These are phyloP conservation scores for Eupithecia dodoneata DNA, from an alignment of 2,888 invertebrate species.

Conservation along the genomic window DNA sequence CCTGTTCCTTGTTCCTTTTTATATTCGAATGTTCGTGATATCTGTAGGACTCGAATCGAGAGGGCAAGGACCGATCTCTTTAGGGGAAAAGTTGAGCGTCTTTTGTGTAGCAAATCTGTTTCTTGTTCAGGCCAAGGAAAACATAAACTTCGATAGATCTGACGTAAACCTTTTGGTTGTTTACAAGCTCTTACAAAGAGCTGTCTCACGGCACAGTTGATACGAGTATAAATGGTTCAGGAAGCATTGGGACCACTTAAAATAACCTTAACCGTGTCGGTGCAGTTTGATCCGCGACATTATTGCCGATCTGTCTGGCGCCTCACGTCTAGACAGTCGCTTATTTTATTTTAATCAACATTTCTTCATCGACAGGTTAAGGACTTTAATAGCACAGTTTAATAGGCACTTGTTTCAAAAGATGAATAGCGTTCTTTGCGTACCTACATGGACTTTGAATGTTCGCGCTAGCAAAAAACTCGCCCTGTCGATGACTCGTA, in stretches of 20 bases:
- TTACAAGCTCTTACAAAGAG: constrained; percentile 22
- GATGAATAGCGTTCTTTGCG: constrained; percentile 31
- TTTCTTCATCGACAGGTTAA: constrained; percentile 46
- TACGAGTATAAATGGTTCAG: constrained; percentile 52
- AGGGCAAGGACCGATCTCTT: background rate
- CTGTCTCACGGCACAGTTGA: constrained; percentile 40
- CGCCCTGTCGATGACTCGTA: constrained; percentile 36
- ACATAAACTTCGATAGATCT: constrained; percentile 3
- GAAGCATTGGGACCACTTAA: constrained; percentile 59
- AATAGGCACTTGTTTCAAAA: constrained; percentile 43
- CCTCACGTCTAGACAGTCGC: constrained; percentile 58
- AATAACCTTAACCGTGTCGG: constrained; percentile 57
- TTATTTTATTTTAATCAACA: constrained; percentile 56
- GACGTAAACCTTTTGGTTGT: constrained; percentile 20
- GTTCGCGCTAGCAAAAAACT: constrained; percentile 32
- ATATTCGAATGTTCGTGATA: constrained; percentile 23
- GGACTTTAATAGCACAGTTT: constrained; percentile 35
- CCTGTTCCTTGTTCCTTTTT: constrained; percentile 34
- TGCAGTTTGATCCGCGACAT: constrained; percentile 55
- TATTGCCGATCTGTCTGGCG: constrained; percentile 54
- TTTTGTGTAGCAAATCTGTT: background rate
- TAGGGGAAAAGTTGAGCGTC: background rate
- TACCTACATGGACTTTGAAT: constrained; percentile 29
- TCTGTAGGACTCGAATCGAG: constrained; percentile 17
- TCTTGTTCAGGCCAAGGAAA: background rate